These are phyloP conservation scores for Drosophila kanekoi DNA, from an alignment of 2,888 invertebrate genomes.

Conservation along the genomic window DNA sequence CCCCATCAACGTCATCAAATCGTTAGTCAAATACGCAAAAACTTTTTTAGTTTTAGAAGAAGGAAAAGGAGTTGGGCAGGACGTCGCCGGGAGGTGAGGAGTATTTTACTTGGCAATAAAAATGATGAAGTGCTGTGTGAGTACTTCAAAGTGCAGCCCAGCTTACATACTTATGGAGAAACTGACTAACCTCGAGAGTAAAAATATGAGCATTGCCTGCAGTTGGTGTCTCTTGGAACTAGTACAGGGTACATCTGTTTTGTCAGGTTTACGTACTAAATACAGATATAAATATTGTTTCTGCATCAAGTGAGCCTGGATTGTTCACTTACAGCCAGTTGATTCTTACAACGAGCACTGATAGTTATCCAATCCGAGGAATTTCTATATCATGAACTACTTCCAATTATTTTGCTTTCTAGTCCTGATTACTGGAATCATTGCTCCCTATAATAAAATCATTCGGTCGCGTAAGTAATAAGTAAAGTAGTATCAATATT, in stretches of 20 bases:
- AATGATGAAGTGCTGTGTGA: constrained; percentile 74
- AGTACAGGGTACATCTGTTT: not conserved
- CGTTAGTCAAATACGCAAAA: constrained; percentile 72
- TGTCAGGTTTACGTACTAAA: not conserved
- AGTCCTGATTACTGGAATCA: not conserved
- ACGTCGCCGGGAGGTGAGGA: not conserved
- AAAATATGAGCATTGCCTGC: constrained; percentile 10
- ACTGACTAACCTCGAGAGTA: constrained; percentile 5
- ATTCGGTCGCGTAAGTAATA: constrained; percentile 34
- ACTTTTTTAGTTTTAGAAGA: constrained; percentile 22
- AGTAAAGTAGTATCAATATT: not conserved
- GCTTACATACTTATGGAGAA: constrained; percentile 25
- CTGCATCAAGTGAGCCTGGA: not conserved
- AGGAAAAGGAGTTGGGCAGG: not conserved
- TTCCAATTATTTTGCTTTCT: not conserved
- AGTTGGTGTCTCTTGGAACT: not conserved
- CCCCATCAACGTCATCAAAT: constrained; percentile 75
- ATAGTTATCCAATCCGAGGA: not conserved
- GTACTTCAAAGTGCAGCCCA: constrained; percentile 55
- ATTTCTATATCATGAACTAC: not conserved
- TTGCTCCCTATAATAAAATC: constrained; percentile 19
- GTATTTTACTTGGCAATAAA: constrained; percentile 66
- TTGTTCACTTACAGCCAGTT: not conserved
- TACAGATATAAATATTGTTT: no score
- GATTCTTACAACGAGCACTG: no score